Percentiles rank a stretch among this genome's conserved stretches.
Conservation (phyloP, 2,113 vertebrate species). For the Ammospiza nelsoni region DNA sequence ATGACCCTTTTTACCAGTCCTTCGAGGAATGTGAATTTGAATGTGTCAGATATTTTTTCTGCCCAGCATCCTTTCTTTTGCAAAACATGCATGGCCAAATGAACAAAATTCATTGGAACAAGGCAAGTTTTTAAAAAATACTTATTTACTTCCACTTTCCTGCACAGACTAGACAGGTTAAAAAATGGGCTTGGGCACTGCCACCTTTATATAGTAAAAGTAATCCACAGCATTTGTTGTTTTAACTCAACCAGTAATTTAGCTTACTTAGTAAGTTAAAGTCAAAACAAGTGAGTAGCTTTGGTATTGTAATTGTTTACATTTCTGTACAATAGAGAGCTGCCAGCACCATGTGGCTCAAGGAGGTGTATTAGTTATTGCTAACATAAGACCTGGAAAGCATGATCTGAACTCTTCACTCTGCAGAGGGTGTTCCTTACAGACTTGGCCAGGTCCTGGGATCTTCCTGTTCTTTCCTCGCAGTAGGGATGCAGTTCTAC, state of each 20-base stretch:
- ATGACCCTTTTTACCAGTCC: background rate
- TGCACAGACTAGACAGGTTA: background rate
- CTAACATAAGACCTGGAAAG: background rate
- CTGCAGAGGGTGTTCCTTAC: accelerated
- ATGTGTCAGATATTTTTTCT: background rate
- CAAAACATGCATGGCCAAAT: background rate
- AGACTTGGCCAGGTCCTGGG: background rate
- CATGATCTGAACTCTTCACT: accelerated
- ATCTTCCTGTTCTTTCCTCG: accelerated
- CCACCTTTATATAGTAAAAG: background rate
- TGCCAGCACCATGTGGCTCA: accelerated
- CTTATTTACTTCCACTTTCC: background rate
- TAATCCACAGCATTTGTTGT: background rate
- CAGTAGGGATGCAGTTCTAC: too few species aligned
- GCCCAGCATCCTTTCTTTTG: too few species aligned
- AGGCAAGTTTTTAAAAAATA: background rate
- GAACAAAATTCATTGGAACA: background rate
- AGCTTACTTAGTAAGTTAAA: background rate
- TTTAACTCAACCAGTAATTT: background rate
- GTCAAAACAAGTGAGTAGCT: background rate
- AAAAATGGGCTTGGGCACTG: background rate
- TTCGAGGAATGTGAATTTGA: background rate
- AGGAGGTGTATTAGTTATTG: accelerated
- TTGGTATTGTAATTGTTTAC: background rate
- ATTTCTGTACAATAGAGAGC: background rate